Conservation (phyloP, 1,140 invertebrate genomes). For the Drosophila carrolli region DNA sequence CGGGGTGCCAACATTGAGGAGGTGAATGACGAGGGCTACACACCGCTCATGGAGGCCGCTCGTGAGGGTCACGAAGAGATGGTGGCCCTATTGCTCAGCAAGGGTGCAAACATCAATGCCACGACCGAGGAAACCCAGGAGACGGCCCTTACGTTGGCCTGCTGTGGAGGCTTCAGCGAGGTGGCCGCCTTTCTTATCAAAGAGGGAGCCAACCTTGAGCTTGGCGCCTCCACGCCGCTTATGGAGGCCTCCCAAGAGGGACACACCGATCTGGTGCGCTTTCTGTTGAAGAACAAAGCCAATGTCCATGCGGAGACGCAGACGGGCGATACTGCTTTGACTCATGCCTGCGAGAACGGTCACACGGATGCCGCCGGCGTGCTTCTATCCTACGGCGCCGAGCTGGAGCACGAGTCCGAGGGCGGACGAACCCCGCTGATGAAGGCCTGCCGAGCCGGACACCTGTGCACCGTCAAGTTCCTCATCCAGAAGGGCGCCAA, state of each 20-base stretch:
- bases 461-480: conserved; percentile 98
- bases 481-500: conserved; percentile 97
- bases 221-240: conserved; percentile 98
- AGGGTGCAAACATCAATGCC: conserved; percentile 98
- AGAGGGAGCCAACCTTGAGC: conserved; percentile 97
- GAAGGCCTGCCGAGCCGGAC: conserved; percentile 99
- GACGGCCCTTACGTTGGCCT: conserved; percentile 97
- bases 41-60: conserved; percentile 99
- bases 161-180: conserved; percentile 98
- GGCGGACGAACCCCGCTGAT: conserved; percentile 98
- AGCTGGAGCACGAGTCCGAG: conserved; percentile 97
- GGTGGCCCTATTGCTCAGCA: conserved; percentile 96
- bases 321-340: conserved; percentile 98
- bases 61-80: conserved; percentile 99
- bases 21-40: conserved; percentile 99
- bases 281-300: conserved; percentile 93
- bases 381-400: conserved; percentile 94
- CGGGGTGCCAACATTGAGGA: conserved; percentile 99
- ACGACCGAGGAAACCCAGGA: conserved; percentile 99
- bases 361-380: conserved; percentile 97
- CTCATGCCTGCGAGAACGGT: conserved; percentile 98
- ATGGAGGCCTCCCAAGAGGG: conserved; percentile 99
- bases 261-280: conserved; percentile 96
- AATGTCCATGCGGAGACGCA: conserved; percentile 97
- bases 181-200: conserved; percentile 99